Conservation (phyloP, 2,888 invertebrate genomes). For the Encarsia formosa region DNA sequence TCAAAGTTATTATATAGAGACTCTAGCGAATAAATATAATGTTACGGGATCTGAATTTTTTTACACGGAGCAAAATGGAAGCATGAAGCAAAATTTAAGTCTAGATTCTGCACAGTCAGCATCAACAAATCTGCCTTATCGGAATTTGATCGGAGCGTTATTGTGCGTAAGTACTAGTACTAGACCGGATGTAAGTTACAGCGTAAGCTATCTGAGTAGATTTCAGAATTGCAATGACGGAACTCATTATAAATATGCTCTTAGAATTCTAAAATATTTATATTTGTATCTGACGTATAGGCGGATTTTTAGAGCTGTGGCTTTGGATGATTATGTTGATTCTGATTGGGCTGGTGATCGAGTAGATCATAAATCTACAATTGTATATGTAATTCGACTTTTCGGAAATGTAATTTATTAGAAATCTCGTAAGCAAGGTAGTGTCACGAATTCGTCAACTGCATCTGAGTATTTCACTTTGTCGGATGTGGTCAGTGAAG, state of each 20-base stretch:
- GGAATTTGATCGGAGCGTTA: conserved; percentile 11
- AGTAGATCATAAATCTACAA: neutral
- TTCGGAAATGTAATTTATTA: neutral
- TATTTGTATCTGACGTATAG: neutral
- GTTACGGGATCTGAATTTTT: neutral
- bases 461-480: neutral
- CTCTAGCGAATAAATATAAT: conserved; percentile 12
- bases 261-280: conserved; percentile 5
- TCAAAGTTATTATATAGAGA: conserved; percentile 9
- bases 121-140: neutral
- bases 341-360: neutral
- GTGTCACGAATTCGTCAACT: neutral
- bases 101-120: neutral
- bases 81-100: conserved; percentile 13
- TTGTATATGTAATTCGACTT: neutral
- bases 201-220: conserved; percentile 9
- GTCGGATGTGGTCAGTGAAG: neutral
- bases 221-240: conserved; percentile 7
- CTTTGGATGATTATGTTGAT: neutral
- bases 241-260: conserved; percentile 3
- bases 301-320: neutral
- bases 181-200: conserved; percentile 4
- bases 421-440: neutral
- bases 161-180: conserved; percentile 8
- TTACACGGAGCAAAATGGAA: no score